Conservation (phyloP, 2,113 vertebrate species). For the Aix galericulata region DNA sequence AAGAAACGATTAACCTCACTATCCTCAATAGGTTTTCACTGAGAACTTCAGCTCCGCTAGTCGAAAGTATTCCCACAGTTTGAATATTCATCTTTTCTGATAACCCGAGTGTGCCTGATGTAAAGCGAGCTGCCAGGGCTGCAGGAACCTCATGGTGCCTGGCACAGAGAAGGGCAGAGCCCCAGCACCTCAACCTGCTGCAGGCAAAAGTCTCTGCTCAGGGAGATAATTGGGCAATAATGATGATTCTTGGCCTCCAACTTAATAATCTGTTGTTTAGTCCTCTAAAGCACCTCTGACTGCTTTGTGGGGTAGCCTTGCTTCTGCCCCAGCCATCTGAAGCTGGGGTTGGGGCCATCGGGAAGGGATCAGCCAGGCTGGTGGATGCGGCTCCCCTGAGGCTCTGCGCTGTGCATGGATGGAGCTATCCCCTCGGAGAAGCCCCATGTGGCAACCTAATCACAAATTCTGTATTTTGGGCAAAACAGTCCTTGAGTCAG, state of each 20-base stretch:
- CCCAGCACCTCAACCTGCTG: background rate
- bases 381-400: background rate
- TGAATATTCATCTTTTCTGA: background rate
- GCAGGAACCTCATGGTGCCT: too few species aligned
- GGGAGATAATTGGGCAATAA: background rate
- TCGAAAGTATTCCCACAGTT: fast-evolving
- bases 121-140: background rate
- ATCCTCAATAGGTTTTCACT: background rate
- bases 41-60: background rate
- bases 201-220: background rate
- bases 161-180: too few species aligned
- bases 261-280: background rate
- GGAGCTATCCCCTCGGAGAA: fast-evolving
- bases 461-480: fast-evolving
- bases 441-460: background rate
- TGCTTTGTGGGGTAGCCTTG: background rate
- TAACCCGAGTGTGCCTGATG: background rate
- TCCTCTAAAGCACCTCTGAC: background rate
- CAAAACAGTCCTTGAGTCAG: fast-evolving
- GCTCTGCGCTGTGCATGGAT: fast-evolving
- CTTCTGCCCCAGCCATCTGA: background rate
- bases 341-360: fast-evolving
- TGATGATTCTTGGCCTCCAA: background rate
- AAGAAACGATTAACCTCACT: background rate
- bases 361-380: background rate